Base-by-base conservation (phyloP, 2,113 vertebrate genomes). In the Suricata suricatta region DNA sequence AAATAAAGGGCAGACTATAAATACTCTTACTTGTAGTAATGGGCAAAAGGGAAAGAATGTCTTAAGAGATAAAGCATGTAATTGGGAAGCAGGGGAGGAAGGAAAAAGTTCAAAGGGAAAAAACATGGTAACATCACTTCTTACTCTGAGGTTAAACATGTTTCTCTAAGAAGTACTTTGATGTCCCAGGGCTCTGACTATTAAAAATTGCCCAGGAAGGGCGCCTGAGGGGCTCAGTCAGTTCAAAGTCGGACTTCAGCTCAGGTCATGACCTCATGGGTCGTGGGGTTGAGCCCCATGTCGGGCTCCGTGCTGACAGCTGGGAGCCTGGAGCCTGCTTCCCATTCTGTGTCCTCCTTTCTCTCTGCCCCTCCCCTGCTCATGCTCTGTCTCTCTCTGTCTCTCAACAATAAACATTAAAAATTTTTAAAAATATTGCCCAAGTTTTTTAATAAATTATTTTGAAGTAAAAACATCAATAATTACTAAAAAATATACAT, bases 141-240 rank as follows among this genome's bases (percentile, higher is more conserved):
- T 80, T 21, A 79, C 27, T 16, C 19, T 23, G 8, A 9, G 1
- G n/a, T 15, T 82, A 72, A 96, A 93, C 80, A 23, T 64, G 10
- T 88, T 79, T 57, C 83, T 50, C 52, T 44, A 7, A 91, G 47
- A 85, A 80, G 25, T 1, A 74, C 85, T 96, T 97, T 96, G 96
- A 96, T 89, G 23, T 91, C 11, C 66, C 54, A 0, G 27, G 85
- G 7, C 38, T 69, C 91, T 71, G 89, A 91, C 98, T 47, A 88
- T 91, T n/a, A 38, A 88, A 97, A 95, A 71, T 3, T 44, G 2
- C 54, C 38, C 68, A 4, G 41, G 41, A 29, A 1, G 57, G 8
- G 21, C 21, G 8, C 57, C 57, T 23, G 7, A 21, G 23, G 57
- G 57, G 19, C 41, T 60, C 57, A 60, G 57, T 23, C 2, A 21